A percentile compares a stretch with the other conserved stretches of the same genome.
Evolutionary conservation across 1,140 invertebrate species (phyloP).

Genomic region (Zaprionus kolodkinae): DNA sequence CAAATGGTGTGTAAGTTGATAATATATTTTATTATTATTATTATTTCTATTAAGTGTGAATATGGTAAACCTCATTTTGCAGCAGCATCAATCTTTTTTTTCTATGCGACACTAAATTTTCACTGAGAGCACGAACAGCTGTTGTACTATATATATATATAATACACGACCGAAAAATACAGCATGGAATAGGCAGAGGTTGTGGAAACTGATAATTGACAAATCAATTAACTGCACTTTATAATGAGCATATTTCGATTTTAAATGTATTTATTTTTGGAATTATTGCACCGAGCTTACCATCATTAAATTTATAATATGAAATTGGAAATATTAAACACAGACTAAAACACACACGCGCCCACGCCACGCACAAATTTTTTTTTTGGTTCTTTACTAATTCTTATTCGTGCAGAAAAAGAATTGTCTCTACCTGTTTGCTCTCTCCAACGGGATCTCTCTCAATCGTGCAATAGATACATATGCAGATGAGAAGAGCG

Average conservation of each 20-base stretch:
- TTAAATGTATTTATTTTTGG: too few relatives aligned
- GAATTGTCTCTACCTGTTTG: too few relatives aligned
- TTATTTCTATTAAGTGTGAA: not conserved
- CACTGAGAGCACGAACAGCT: conserved; percentile 4
- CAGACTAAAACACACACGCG: not conserved
- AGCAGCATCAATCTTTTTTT: not conserved
- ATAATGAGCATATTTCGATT: not conserved
- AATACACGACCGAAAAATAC: not conserved
- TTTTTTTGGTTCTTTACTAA: not conserved
- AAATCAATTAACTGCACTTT: conserved; percentile 1
- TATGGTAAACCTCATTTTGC: not conserved
- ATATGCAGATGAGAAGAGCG: not conserved
- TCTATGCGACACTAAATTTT: not conserved
- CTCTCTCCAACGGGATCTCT: conserved; percentile 1
- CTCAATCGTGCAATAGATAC: not conserved
- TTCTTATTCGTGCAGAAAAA: not conserved
- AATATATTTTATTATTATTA: conserved; percentile 1
- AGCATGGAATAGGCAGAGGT: too few relatives aligned
- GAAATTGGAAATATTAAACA: not conserved
- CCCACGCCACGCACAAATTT: not conserved
- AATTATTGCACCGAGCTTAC: not conserved
- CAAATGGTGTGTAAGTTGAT: conserved; percentile 2
- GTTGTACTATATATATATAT: not conserved
- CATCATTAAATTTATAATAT: not conserved
- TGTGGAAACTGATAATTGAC: not conserved